These are phyloP conservation scores for Pelagia noctiluca DNA, from an alignment of 30 jellyfish, hydroid and myxozoan species.

Conservation along the genomic window DNA sequence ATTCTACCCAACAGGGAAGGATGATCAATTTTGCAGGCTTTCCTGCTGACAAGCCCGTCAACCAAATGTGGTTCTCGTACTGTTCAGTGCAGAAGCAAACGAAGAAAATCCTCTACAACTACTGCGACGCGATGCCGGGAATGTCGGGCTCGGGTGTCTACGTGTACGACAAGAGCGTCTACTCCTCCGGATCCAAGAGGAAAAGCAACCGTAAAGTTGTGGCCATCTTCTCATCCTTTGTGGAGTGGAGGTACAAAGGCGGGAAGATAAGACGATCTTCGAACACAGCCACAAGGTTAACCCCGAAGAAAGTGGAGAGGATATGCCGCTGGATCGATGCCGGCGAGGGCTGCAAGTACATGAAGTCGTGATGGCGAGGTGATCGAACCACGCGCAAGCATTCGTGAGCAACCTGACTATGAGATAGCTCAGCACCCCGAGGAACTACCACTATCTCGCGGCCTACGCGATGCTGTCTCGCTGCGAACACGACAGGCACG, in stretches of 20 bases:
- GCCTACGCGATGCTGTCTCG: neutral
- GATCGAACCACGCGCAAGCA: conserved; percentile 1
- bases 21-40: conserved; percentile 85
- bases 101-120: conserved; percentile 71
- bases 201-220: conserved; percentile 68
- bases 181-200: neutral
- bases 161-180: conserved; percentile 65
- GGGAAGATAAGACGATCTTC: conserved; percentile 51
- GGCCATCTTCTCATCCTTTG: conserved; percentile 85
- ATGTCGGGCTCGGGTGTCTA: conserved; percentile 99
- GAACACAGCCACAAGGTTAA: conserved; percentile 88
- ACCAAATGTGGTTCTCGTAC: conserved; percentile 87
- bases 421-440: neutral
- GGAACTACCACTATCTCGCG: neutral
- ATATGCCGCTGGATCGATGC: conserved; percentile 93
- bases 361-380: conserved; percentile 11
- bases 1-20: conserved; percentile 48
- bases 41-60: conserved; percentile 88
- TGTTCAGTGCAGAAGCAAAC: conserved; percentile 61
- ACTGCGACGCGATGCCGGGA: conserved; percentile 91
- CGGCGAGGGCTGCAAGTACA: conserved; percentile 71
- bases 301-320: conserved; percentile 78
- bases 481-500: too few species aligned
- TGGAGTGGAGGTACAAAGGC: conserved; percentile 32
- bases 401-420: neutral